phyloP scores from a whole-genome alignment of 2,888 invertebrate genomes.

The Andrena hattorfiana region DNA sequence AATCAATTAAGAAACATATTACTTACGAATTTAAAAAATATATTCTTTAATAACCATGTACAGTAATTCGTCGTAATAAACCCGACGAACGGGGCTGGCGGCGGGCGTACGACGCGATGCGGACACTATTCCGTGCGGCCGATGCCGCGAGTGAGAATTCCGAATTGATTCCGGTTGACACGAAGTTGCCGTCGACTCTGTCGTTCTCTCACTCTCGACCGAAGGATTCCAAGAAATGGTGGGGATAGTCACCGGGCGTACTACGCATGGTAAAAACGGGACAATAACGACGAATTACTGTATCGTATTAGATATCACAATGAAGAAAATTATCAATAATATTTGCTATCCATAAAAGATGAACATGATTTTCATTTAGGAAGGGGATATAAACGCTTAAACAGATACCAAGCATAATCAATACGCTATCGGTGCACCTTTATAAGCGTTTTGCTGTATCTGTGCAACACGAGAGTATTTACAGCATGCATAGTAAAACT shows the following conservation, averaged over 20 bases:
- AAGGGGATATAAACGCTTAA: conserved; percentile 39
- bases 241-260: too few relatives aligned
- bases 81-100: too few relatives aligned
- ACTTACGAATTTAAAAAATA: neutral
- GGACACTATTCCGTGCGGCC: too few relatives aligned
- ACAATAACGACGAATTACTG: too few relatives aligned
- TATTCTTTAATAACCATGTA: neutral
- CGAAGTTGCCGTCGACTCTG: too few relatives aligned
- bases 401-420: conserved; percentile 51
- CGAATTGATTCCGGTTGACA: too few relatives aligned
- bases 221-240: too few relatives aligned
- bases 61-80: too few relatives aligned
- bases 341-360: neutral
- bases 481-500: conserved; percentile 34
- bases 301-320: neutral
- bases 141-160: too few relatives aligned
- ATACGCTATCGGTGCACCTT: conserved; percentile 43
- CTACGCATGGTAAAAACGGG: too few relatives aligned
- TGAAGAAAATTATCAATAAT: neutral
- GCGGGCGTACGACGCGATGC: too few relatives aligned
- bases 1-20: neutral
- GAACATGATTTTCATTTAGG: conserved; percentile 35
- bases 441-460: conserved; percentile 35
- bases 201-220: too few relatives aligned
- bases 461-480: conserved; percentile 30